Evolutionary conservation across 1,140 invertebrate species (phyloP), one percentile per base, ranked within the genome.

Genomic region (Aphaenogaster ashmeadi): DNA sequence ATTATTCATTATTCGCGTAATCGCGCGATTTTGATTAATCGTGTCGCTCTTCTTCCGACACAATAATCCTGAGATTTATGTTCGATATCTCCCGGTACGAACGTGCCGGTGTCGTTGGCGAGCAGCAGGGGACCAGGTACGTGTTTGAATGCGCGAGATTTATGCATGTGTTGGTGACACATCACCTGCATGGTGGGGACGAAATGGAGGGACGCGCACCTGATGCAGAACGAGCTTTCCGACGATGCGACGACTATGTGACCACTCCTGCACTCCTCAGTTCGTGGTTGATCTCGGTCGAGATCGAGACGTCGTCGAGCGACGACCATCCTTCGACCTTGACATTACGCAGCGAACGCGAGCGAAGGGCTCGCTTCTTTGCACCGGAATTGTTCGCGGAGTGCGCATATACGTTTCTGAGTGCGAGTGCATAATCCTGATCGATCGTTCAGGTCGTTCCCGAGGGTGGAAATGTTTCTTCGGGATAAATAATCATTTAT

Each of bases 251-350:
- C 69, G 54, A 62, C 69, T 74, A 54, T 74, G 41, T 41, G 56
- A 62, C 41, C 67, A n/a, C 66, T 84, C 50, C 79, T 88, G 77
- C 71, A 67, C 79, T 52, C 52, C 41, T 88, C 87, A 88, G 88
- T 88, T 72, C 54, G 79, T 72, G 78, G 62, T 89, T 89, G 87
- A 62, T 89, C 87, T 67, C 71, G 87, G 74, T 85, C 72, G 67
- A 60, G 72, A 71, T 78, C 83, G 84, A 75, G 62, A 84, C 83
- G 50, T 58, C 69, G 41, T 60, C 80, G 62, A 27, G 11, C 62
- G 80, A 56, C 78, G 21, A 47, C 6, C 38, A 72, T 62, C 33
- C 21, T 62, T 84, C 56, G 80, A 54, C 69, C 80, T 84, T 84
- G 80, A 84, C 80, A 84, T 60, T 84, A 7, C 69, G 15, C 52